Evolutionary conservation across 2,113 vertebrate genomes (phyloP), one percentile per base, ranked within the genome.

Genomic region (Apistogramma diplotaenia): DNA sequence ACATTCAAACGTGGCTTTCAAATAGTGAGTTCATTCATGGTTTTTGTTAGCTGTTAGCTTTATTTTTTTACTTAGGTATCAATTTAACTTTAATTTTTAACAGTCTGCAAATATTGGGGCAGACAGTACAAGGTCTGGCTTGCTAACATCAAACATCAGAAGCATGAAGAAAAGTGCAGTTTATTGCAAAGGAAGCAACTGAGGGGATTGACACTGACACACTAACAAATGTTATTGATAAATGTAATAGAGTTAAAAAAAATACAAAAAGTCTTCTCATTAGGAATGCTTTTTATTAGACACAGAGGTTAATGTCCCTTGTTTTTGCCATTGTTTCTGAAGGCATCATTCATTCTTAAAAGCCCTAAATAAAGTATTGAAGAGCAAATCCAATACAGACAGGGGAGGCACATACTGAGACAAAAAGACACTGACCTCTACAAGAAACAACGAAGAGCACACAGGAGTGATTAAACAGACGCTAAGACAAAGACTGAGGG

Each of bases 11-110:
- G 8, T 94, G 90, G 89, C 0, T 0, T 15, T 0, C 0, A 0
- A 0, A 1, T 4, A 4, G 94, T 96, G 58, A 94, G 93, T 59
- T 19, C 2, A 54, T 10, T 57, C 16, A 59, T 13, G 27, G 18
- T 29, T 29, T 43, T 27, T 74, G 33, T 74, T 18, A 8, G 2
- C 4, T 43, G 3, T 13, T 62, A 15, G 1, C 19, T 15, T 11
- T 0, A 5, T 7, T 11, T 5, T 46, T 27, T 67, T 5, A 11
- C 12, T 3, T 18, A 4, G n/a, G n/a, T 10, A 21, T 10, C 12
- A 29, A 25, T 23, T 56, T 56, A 35, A 12, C 5, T 57, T 49
- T 49, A 29, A 8, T 29, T 49, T 70, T 49, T 0, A 70, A 19
- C 8, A 46, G 12, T 70, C 0, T 51, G 16, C 9, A 29, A 49